phyloP scores from a whole-genome alignment of 2,888 invertebrate species.

The Rhorus exstirpatorius region DNA sequence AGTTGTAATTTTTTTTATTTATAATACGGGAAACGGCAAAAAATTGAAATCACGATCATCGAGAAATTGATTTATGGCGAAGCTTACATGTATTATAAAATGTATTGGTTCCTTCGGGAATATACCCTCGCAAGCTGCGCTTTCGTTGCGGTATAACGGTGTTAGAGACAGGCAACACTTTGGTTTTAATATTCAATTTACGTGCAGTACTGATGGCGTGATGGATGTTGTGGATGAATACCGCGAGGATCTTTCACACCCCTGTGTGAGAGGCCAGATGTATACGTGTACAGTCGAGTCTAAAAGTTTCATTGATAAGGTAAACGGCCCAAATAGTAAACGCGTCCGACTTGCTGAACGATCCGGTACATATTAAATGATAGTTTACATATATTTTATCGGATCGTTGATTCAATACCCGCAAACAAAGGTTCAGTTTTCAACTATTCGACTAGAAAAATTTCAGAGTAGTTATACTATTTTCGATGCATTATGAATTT shows the following conservation, averaged over 20 bases:
- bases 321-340: too few species aligned
- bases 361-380: too few species aligned
- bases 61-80: conserved; percentile 4
- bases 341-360: too few species aligned
- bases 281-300: conserved; percentile 28
- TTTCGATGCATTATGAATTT: too few species aligned
- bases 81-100: background rate
- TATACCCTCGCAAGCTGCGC: background rate
- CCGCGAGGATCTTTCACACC: conserved; percentile 13
- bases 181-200: conserved; percentile 70
- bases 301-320: background rate
- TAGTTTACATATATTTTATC: too few species aligned
- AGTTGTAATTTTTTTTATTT: background rate
- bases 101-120: background rate
- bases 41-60: background rate
- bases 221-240: conserved; percentile 62
- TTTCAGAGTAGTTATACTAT: too few species aligned
- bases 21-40: background rate
- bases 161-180: conserved; percentile 42
- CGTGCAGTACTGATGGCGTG: conserved; percentile 66
- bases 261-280: background rate
- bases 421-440: too few species aligned
- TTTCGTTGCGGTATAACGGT: conserved; percentile 2
- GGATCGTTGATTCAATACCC: too few species aligned
- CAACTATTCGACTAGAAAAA: too few species aligned